Evolutionary conservation across 1,140 invertebrate genomes (phyloP), one percentile per base, ranked within the genome.

Genomic region (Papilio glaucus): DNA sequence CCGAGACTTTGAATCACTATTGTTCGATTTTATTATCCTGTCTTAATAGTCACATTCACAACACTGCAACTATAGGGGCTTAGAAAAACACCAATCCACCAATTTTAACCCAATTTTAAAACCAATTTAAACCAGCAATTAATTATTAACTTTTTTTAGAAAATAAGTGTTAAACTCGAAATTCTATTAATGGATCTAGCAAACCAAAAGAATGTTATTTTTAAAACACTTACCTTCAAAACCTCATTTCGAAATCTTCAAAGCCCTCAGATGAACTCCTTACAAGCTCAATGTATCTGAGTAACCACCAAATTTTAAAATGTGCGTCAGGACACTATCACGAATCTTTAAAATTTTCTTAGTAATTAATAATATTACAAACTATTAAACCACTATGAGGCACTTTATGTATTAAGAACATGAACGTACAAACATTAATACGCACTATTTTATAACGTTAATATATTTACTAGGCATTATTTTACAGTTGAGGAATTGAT

Each of bases 171-270:
- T n/a, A n/a, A n/a, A n/a, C n/a, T n/a, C n/a, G n/a, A n/a, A n/a
- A n/a, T n/a, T n/a, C n/a, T n/a, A n/a, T n/a, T n/a, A n/a, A n/a
- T n/a, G n/a, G n/a, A n/a, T n/a, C n/a, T n/a, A n/a, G n/a, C n/a
- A n/a, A n/a, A n/a, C n/a, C n/a, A n/a, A n/a, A n/a, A n/a, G n/a
- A n/a, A n/a, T n/a, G n/a, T n/a, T n/a, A n/a, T n/a, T n/a, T n/a
- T n/a, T n/a, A 26, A 38, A 63, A 18, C n/a, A 26, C 63, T 41
- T 6, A 67, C 63, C 65, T 68, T 45, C 13, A 68, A 33, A 68
- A 42, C 39, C 29, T 68, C 0, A 15, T 45, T n/a, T 38, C n/a
- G 24, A 24, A n/a, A 26, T 13, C 41, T 29, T 29, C 39, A 29
- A 45, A 42, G 15, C 38, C 12, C 21, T 33, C 38, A 12, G 21